phyloP scores from a whole-genome alignment of 1,140 invertebrate genomes.

The Drosophila malerkotliana region DNA sequence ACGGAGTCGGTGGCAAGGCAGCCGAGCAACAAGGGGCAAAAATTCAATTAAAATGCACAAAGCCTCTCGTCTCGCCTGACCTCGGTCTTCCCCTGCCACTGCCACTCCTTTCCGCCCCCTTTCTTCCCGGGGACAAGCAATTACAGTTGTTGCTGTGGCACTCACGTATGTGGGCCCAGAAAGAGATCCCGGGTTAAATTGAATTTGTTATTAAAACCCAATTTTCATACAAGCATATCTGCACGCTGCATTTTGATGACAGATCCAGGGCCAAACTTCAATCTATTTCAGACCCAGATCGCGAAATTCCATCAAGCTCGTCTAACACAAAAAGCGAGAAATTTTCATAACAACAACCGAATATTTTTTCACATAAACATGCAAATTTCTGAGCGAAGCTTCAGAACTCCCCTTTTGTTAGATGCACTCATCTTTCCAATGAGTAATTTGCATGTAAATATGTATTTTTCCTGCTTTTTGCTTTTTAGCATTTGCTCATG shows the following conservation, averaged over 20 bases:
- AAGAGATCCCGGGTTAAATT: constrained; percentile 70
- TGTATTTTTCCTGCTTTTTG: constrained; percentile 42
- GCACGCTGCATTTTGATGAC: constrained; percentile 51
- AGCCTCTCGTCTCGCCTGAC: constrained; percentile 63
- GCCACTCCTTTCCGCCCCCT: neutral
- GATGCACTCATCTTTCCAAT: constrained; percentile 62
- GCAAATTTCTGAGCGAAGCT: constrained; percentile 64
- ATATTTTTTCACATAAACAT: constrained; percentile 78
- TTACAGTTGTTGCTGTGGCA: constrained; percentile 32
- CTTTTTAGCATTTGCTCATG: constrained; percentile 64
- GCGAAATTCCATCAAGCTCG: constrained; percentile 30
- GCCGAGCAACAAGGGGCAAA: constrained; percentile 21
- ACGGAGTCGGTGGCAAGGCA: constrained; percentile 23
- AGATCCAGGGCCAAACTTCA: constrained; percentile 10
- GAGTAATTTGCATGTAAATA: constrained; percentile 79
- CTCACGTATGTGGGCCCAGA: constrained; percentile 66
- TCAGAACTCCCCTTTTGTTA: neutral
- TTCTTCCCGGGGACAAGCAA: constrained; percentile 44
- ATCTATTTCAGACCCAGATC: constrained; percentile 38
- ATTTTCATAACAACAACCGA: constrained; percentile 60
- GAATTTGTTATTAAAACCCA: constrained; percentile 75
- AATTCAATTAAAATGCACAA: constrained; percentile 80
- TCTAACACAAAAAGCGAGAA: constrained; percentile 33
- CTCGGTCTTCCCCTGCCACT: neutral
- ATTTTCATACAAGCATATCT: constrained; percentile 39